Conservation (phyloP, 2,113 vertebrate genomes). For the Chaetops frenatus region DNA sequence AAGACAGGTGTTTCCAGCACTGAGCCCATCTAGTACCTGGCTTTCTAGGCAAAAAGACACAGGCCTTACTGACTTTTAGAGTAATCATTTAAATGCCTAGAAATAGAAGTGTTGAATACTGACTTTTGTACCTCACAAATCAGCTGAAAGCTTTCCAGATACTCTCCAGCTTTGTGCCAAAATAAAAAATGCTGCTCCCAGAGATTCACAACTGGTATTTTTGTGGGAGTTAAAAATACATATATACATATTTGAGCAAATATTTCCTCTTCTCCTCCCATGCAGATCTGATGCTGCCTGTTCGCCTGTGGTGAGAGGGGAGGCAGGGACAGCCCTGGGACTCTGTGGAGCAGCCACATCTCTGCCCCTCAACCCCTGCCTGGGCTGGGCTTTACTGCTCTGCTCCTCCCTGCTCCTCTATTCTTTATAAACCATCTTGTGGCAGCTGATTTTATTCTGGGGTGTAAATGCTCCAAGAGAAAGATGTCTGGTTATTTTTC, state of each 20-base stretch:
- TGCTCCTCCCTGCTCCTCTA: background rate
- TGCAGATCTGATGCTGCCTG: background rate
- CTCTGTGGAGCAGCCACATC: background rate
- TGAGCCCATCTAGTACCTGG: background rate
- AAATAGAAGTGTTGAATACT: background rate
- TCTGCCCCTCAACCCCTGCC: background rate
- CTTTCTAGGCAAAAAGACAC: background rate
- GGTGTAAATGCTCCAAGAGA: background rate
- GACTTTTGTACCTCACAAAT: background rate
- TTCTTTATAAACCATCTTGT: background rate
- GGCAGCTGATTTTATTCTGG: background rate
- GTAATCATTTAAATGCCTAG: background rate
- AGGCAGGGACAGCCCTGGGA: background rate
- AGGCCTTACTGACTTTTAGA: background rate
- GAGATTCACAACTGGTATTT: background rate
- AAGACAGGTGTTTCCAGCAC: background rate
- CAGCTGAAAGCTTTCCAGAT: background rate
- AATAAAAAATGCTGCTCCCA: background rate
- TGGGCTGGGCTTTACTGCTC: background rate
- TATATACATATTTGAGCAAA: background rate
- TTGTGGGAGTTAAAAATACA: background rate
- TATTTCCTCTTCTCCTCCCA: background rate
- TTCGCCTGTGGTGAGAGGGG: background rate
- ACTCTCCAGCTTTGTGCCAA: fast-evolving
- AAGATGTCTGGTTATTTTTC: background rate